Percentiles rank a stretch among this genome's conserved stretches.
Conservation (phyloP, 37 sponge, comb jelly and placozoan species). For the Beroe ovata region DNA sequence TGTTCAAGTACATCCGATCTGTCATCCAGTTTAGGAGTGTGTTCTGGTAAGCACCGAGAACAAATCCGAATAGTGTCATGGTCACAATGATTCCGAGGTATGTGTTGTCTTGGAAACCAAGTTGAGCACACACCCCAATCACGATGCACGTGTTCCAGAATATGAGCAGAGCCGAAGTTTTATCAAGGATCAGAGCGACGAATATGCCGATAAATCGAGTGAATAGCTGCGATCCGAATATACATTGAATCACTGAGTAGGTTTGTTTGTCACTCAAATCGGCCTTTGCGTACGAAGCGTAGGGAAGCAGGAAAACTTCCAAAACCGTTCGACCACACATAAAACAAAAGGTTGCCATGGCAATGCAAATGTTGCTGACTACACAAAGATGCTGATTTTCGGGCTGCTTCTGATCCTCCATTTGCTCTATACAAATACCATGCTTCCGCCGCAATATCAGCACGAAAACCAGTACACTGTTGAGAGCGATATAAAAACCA, state of each 20-base stretch:
- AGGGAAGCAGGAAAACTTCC: slow-evolving; percentile 42
- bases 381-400: background rate
- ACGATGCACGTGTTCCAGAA: background rate
- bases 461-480: background rate
- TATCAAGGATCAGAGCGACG: background rate
- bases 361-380: background rate
- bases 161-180: background rate
- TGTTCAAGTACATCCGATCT: background rate
- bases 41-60: slow-evolving; percentile 30
- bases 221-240: background rate
- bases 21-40: slow-evolving; percentile 64
- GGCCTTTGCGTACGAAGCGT: background rate
- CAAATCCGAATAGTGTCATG: slow-evolving; percentile 2
- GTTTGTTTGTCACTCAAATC: background rate
- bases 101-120: background rate
- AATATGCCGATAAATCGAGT: background rate
- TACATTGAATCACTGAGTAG: background rate
- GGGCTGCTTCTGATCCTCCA: background rate
- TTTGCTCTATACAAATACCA: background rate
- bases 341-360: background rate
- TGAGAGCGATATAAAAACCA: background rate
- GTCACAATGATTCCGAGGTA: slow-evolving; percentile 18
- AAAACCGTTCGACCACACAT: slow-evolving; percentile 1
- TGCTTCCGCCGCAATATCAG: background rate
- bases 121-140: background rate